Evolutionary conservation across 2,888 invertebrate species (phyloP), one percentile per base, ranked within the genome.

Genomic region (Atherix ibis): DNA sequence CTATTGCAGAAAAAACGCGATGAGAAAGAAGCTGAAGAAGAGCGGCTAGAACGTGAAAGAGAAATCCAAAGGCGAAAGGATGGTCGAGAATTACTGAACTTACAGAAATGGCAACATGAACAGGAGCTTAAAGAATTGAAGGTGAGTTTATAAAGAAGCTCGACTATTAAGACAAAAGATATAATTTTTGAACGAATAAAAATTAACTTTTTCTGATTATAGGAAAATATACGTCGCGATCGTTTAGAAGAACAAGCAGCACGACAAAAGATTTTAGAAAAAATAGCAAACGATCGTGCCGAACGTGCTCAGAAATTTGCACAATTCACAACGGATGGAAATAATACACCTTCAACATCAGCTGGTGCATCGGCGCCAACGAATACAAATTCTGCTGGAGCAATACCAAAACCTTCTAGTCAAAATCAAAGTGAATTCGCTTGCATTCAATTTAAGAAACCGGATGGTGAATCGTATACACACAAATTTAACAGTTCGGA

Each of bases 271-370:
- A 76, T 91, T 13, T 62, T 77, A 38, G 76, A 78, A 35, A 84
- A 89, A 57, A 89, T 91, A 40, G 85, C 80, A 2, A 79, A 79
- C 51, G 91, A 91, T 58, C 73, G 82, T 49, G 74, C 74, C 1
- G 81, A 80, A 50, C 54, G 79, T 9, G 67, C 69, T 19, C 59
- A 68, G 14, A 63, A 53, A 42, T 62, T 61, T 43, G 60, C 64
- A 2, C 32, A 62, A 1, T 58, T 63, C 6, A 39, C 42, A 18
- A 16, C 50, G 45, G 44, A 38, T n/a, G 25, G 27, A 14, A 32
- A 31, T n/a, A n/a, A n/a, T n/a, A n/a, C n/a, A n/a, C n/a, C n/a
- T n/a, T n/a, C n/a, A n/a, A n/a, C n/a, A 37, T 10, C 31, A 18
- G 2, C n/a, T 19, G 24, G 37, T 8, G 28, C 35, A 16, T 18